Base-by-base conservation (phyloP, 2,797 vertebrate species). In the Chaunax sp. region DNA sequence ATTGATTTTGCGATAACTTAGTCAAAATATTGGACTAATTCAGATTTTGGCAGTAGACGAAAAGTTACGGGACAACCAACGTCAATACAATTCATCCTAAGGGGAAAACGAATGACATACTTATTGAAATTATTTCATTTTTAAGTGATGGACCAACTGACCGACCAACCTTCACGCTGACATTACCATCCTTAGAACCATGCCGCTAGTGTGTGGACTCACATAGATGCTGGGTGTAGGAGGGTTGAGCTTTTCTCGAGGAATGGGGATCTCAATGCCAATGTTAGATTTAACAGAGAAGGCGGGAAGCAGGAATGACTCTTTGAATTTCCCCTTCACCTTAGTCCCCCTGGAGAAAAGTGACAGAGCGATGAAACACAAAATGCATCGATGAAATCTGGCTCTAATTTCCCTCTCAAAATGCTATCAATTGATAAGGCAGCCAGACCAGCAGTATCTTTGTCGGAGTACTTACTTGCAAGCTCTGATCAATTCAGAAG, bases 161-260 rank as follows among this genome's bases (percentile, higher is more conserved):
- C 10, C 5, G 28, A 37, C 2, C 4, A 14, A 33, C 20, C 19
- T 4, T 18, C 23, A 26, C 25, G 16, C 25, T 0, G 37, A 51
- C 7, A 15, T 43, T 22, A 3, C 30, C 22, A 13, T 40, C 23
- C n/a, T 6, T 28, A 44, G 46, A 58, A 50, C 5, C 2, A 43
- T 33, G 53, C 14, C 45, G 2, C 16, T 28, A 26, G 18, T 52
- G 18, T 52, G 43, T n/a, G 45, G 20, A 91, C 95, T 83, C 89
- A 97, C 96, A 63, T 98, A 98, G 75, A 98, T 98, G 85, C 96
- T 97, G 4, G 96, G 96, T 0, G 96, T 97, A 6, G 96, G 96
- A 1, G 96, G 96, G 75, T 95, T 97, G 16, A 97, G 95, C 64
- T 95, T 97, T 54, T 96, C 95, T 30, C 95, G 92, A 8, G 95